Percentiles rank a stretch among this genome's conserved stretches.
phyloP scores from a whole-genome alignment of 1,140 invertebrate species.

The Plodia interpunctella region DNA sequence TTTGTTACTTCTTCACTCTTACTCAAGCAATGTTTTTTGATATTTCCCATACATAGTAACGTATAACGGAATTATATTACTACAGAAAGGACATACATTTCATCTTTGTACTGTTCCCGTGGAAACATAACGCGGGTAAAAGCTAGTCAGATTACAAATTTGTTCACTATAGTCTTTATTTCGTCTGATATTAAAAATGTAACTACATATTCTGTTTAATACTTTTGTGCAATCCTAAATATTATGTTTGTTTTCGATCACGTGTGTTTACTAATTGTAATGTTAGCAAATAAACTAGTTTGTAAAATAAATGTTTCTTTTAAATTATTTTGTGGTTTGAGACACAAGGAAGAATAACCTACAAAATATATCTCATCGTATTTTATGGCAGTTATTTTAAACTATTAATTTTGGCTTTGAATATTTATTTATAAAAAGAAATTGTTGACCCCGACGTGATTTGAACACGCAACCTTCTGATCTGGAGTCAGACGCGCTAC shows the following conservation, averaged over 20 bases:
- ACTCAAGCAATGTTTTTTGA: too few relatives aligned
- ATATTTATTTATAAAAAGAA: background rate
- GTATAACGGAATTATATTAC: too few relatives aligned
- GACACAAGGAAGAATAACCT: too few relatives aligned
- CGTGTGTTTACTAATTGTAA: conserved; percentile 5
- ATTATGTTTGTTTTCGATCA: background rate
- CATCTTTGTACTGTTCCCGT: too few relatives aligned
- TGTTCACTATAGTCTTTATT: background rate
- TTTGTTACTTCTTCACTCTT: too few relatives aligned
- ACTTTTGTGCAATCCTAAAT: conserved; percentile 4
- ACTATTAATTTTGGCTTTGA: too few relatives aligned
- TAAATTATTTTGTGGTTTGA: background rate
- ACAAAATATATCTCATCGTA: too few relatives aligned
- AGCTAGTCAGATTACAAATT: too few relatives aligned
- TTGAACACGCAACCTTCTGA: conserved; percentile 99
- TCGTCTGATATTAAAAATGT: background rate
- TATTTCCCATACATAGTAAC: too few relatives aligned
- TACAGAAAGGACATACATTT: too few relatives aligned
- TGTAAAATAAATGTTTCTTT: background rate
- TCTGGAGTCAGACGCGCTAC: conserved; percentile 99
- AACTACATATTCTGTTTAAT: background rate
- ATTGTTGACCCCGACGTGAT: conserved; percentile 93
- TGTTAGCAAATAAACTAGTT: conserved; percentile 4
- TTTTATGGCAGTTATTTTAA: too few relatives aligned
- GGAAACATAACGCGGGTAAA: too few relatives aligned